These are phyloP conservation scores for Tinea semifulvella DNA, from an alignment of 2,888 invertebrate genomes.

Conservation along the genomic window DNA sequence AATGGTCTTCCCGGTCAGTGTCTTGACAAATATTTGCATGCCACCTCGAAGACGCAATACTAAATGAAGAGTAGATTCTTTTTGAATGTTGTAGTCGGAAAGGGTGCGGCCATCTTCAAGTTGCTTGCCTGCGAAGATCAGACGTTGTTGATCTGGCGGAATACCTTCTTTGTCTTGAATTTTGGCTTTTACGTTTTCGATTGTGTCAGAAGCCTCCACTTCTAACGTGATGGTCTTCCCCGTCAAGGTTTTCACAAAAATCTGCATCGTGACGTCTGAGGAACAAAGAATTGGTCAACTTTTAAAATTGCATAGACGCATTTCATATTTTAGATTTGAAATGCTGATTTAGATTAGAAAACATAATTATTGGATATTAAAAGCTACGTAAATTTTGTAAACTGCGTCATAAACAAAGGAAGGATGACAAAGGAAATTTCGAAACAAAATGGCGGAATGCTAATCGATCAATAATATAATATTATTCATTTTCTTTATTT, in stretches of 20 bases:
- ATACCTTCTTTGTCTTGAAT: constrained; percentile 49
- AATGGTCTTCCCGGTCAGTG: constrained; percentile 47
- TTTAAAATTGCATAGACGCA: constrained; percentile 7
- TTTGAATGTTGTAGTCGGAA: constrained; percentile 47
- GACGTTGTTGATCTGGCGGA: constrained; percentile 44
- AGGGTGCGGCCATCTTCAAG: constrained; percentile 44
- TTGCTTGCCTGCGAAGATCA: constrained; percentile 46
- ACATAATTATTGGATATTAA: background rate
- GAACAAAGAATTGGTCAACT: constrained; percentile 5
- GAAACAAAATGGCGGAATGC: background rate
- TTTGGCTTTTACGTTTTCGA: constrained; percentile 47
- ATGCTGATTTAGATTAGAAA: too few relatives aligned
- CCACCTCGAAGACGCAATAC: constrained; percentile 43
- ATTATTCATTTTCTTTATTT: too few relatives aligned
- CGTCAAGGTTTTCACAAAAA: constrained; percentile 40
- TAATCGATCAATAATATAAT: background rate
- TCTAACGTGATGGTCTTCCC: constrained; percentile 42
- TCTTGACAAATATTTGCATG: constrained; percentile 23
- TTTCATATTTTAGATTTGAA: too few relatives aligned
- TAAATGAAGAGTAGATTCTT: constrained; percentile 42
- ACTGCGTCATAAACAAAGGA: constrained; percentile 7
- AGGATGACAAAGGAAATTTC: background rate
- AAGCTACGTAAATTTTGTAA: background rate
- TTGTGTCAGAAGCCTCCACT: constrained; percentile 43
- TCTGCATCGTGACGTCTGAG: constrained; percentile 31